Evolutionary conservation across 2,797 vertebrate species (phyloP), one percentile per base, ranked within the genome.

Genomic region (Etheostoma nigrum): DNA sequence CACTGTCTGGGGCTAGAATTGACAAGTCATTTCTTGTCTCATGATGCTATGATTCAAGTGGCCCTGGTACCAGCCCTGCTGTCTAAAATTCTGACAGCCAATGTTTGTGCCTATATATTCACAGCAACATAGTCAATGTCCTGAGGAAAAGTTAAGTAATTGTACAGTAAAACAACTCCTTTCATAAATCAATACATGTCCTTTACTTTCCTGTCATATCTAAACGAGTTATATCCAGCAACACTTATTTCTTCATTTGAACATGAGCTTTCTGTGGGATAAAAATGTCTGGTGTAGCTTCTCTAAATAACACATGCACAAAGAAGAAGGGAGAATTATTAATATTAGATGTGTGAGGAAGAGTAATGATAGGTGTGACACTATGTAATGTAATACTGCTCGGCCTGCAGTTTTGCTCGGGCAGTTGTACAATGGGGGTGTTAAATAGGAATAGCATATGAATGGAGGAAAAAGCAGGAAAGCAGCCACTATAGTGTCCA

Each of bases 11-110:
- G 60, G 49, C 51, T 65, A 62, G 25, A 76, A 67, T 67, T 85
- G 79, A 84, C 70, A 81, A 74, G 74, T 49, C 42, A 57, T 79
- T 79, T 84, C 71, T 82, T 77, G 61, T 76, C 44, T 59, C 30
- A 53, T 51, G 54, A 76, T 77, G 51, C 58, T 82, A 74, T 79
- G 67, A 76, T 74, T 76, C 36, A 6, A 79, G 74, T 83, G 76
- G 57, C 65, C 70, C 69, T 42, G 27, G 30, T 51, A 60, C 72
- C 55, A 72, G 62, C 53, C 54, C 72, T 78, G 33, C 51, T 55
- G 42, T 68, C 30, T 54, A 36, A 65, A 65, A 60, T 55, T 47
- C 62, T 58, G 11, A n/a, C 40, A 36, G 27, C 58, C 33, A 27
- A 23, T 70, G 44, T 70, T 51, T 54, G 25, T 73, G 69, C 47